A percentile compares a stretch with the other conserved stretches of the same genome.
Conservation (phyloP, 35 echinoderm and acorn worm species). For the Lytechinus pictus region DNA sequence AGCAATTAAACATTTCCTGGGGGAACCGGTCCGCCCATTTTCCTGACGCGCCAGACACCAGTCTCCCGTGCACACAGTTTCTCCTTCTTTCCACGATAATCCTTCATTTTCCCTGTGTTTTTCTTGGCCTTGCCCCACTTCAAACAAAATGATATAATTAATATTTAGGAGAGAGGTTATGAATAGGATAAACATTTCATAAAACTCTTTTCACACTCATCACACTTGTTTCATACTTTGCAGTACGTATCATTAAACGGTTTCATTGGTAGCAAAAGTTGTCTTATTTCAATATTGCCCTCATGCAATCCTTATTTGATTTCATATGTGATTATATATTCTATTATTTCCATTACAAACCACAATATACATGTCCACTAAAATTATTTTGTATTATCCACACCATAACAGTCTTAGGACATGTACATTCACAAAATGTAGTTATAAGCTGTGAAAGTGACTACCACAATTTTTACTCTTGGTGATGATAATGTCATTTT, state of each 20-base stretch:
- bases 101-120: not conserved
- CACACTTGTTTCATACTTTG: not conserved
- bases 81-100: not conserved
- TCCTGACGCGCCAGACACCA: not conserved
- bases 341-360: no score
- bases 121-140: constrained; percentile 8
- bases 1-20: constrained; percentile 45
- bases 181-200: not conserved
- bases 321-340: no score
- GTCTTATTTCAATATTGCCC: no score
- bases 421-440: no score
- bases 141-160: not conserved
- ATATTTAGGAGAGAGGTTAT: not conserved
- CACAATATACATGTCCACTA: no score
- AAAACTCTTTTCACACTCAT: not conserved
- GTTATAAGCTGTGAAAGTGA: no score
- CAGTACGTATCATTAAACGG: not conserved
- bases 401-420: no score
- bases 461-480: no score
- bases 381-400: no score
- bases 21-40: constrained; percentile 20
- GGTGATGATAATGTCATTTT: no score
- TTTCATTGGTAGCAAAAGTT: not conserved
- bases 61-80: not conserved
- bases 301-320: no score